Percentiles rank a stretch among this genome's conserved stretches.
Conservation (phyloP, 2,797 vertebrate genomes). For the Gambelia wislizenii region DNA sequence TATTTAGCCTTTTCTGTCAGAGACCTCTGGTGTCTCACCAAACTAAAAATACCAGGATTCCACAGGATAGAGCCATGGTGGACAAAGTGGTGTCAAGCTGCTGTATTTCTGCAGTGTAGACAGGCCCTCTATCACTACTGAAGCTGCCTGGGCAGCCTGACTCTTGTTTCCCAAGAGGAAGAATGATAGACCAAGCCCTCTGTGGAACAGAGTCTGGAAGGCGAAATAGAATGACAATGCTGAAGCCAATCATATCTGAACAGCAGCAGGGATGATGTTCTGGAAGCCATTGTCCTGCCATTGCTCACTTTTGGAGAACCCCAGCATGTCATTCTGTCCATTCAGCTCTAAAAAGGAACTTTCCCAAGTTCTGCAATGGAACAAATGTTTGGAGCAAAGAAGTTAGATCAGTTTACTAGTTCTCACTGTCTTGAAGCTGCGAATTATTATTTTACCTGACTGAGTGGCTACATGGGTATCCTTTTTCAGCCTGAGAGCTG, state of each 20-base stretch:
- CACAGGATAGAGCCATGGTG: too few species aligned
- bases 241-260: background rate
- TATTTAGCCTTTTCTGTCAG: too few species aligned
- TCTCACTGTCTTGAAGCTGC: background rate
- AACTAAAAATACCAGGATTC: too few species aligned
- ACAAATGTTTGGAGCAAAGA: too few species aligned
- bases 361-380: background rate
- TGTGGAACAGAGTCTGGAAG: background rate
- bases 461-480: too few species aligned
- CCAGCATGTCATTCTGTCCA: background rate
- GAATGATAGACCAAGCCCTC: background rate
- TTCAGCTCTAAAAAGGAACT: background rate
- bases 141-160: too few species aligned
- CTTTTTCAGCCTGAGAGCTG: background rate
- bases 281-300: background rate
- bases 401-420: background rate
- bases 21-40: too few species aligned
- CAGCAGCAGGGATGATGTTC: background rate
- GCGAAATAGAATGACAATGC: background rate
- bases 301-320: background rate
- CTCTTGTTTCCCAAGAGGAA: background rate
- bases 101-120: too few species aligned
- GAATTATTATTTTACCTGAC: background rate
- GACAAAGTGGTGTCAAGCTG: too few species aligned
- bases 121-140: too few species aligned